Evolutionary conservation across 2,113 vertebrate species (phyloP).

Genomic region (Brevimyrus niger): DNA sequence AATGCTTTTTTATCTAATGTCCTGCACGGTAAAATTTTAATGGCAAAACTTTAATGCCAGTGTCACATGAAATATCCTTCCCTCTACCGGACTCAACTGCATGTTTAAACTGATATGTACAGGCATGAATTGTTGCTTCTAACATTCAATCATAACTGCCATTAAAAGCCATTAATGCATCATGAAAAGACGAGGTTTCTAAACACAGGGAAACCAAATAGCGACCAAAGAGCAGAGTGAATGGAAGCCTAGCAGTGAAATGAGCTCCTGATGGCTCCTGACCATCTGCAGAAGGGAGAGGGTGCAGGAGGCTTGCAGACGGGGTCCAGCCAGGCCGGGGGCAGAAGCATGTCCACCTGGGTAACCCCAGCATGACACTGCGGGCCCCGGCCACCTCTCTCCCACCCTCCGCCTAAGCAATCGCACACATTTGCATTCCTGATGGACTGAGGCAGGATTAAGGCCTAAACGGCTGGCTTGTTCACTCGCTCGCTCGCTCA

Average conservation of each 20-base stretch:
- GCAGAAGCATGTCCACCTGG: not conserved
- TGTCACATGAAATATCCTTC: not conserved
- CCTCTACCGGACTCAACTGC: not conserved
- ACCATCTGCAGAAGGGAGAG: not conserved
- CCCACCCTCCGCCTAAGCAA: not conserved
- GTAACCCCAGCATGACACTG: not conserved
- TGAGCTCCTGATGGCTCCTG: not conserved
- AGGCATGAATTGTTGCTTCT: not conserved
- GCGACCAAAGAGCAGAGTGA: not conserved
- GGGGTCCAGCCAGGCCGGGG: not conserved
- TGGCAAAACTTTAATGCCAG: not conserved
- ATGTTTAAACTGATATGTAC: not conserved
- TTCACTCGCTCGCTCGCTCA: not conserved
- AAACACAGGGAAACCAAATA: not conserved
- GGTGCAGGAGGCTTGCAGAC: not conserved
- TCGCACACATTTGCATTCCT: not conserved
- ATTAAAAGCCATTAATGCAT: not conserved
- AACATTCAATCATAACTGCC: not conserved
- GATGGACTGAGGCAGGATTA: not conserved
- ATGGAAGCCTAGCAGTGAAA: not conserved
- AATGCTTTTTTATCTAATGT: not conserved
- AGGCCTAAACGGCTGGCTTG: not conserved
- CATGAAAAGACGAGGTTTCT: not conserved
- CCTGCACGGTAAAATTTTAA: not conserved
- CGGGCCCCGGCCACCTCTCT: not conserved